Evolutionary conservation across 2,113 vertebrate genomes (phyloP), one percentile per base, ranked within the genome.

Genomic region (Aldabrachelys gigantea): DNA sequence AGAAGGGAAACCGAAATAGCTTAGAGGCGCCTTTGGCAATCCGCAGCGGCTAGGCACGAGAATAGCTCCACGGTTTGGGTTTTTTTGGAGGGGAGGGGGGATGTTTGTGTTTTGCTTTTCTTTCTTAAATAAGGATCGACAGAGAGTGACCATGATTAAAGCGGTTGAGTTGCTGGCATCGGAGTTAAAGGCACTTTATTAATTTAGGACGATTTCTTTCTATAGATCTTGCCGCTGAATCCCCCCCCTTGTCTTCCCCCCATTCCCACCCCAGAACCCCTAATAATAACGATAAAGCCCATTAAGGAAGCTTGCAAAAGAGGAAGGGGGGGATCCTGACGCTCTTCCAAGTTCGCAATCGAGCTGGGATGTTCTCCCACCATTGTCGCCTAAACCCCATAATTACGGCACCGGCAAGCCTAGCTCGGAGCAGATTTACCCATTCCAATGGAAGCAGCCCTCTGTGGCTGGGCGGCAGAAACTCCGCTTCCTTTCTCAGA

Each of bases 401-500:
- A 95, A 92, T 95, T 95, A 86, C 88, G 84, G 96, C 95, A 54
- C 84, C 93, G 92, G 88, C 97, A 86, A 81, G 75, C 79, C 96
- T 95, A 94, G 97, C 96, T 94, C 92, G 91, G 59, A 97, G 96
- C 95, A 95, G 96, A 95, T 97, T 96, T 97, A 97, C 98, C 98
- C 97, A 95, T 98, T 98, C 98, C 98, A 80, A 96, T 93, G 98
- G 94, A 93, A 95, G 94, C 95, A 82, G 97, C 97, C 97, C 97
- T 95, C 98, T 97, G 97, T 95, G 97, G 97, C 98, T 96, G 97
- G 97, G 97, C 98, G 97, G 97, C 98, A 95, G 97, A 97, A 95
- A 96, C 97, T 98, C 98, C 92, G 98, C 97, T 97, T 97, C 98
- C 96, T 95, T 97, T 95, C 98, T 98, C 97, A 96, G 94, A 98